A percentile compares a stretch with the other conserved stretches of the same genome.
Conservation (phyloP, 1,140 invertebrate genomes). For the Drosophila tani region DNA sequence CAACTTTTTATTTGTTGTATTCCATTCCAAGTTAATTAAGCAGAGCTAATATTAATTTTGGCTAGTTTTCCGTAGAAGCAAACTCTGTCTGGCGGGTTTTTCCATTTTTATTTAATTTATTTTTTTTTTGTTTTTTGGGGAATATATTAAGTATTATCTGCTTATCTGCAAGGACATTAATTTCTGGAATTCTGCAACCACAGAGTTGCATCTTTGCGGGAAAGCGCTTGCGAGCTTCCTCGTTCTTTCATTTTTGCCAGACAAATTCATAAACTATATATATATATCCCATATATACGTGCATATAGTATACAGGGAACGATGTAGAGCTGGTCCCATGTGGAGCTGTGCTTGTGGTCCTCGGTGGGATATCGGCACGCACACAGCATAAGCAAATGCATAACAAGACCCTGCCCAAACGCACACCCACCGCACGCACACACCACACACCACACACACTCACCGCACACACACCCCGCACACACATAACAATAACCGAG, state of each 20-base stretch:
- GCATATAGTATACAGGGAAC: background rate
- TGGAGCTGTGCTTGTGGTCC: slow-evolving; percentile 25
- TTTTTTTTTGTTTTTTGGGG: too few species aligned
- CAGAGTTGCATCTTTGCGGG: slow-evolving; percentile 36
- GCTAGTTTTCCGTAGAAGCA: too few species aligned
- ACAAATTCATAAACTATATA: background rate
- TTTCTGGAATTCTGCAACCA: slow-evolving; percentile 6
- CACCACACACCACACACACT: slow-evolving; percentile 20
- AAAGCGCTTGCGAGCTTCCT: slow-evolving; percentile 18
- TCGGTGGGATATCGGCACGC: slow-evolving; percentile 61
- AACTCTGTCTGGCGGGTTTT: too few species aligned
- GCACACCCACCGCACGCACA: slow-evolving; percentile 6
- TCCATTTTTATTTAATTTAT: too few species aligned
- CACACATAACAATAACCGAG: slow-evolving; percentile 65
- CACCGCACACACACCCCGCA: slow-evolving; percentile 4
- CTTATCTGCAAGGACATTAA: slow-evolving; percentile 3
- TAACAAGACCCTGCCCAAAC: slow-evolving; percentile 30
- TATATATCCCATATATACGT: slow-evolving; percentile 6
- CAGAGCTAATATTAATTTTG: background rate
- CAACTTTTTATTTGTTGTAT: background rate
- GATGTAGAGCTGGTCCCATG: slow-evolving; percentile 23
- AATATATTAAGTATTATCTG: background rate
- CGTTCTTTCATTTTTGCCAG: background rate
- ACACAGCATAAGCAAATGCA: slow-evolving; percentile 67
- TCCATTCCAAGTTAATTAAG: background rate